Conservation (phyloP, 2,113 vertebrate species). For the Antennarius striatus region DNA sequence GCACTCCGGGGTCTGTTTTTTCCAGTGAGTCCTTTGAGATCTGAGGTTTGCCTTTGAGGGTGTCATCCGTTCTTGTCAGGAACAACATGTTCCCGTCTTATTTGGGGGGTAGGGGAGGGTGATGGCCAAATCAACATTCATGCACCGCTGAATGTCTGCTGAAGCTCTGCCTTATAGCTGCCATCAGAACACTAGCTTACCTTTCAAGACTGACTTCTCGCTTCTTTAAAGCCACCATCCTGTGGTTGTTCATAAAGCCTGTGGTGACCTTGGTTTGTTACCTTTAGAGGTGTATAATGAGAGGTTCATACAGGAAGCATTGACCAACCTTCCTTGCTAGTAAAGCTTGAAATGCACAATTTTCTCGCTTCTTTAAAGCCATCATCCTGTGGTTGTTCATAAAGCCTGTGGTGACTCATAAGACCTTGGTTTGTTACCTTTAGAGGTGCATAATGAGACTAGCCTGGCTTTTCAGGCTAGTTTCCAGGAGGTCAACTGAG, state of each 20-base stretch:
- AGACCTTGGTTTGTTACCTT: neutral
- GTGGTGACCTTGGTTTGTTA: neutral
- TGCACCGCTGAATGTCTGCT: neutral
- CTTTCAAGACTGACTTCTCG: neutral
- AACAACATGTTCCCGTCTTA: conserved; percentile 14
- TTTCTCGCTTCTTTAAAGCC: no score
- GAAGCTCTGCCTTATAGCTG: neutral
- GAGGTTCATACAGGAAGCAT: neutral
- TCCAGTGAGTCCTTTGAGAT: conserved; percentile 16
- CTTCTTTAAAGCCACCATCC: no score
- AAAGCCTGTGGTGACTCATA: no score
- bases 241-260: neutral
- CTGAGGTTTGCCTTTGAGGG: conserved; percentile 29
- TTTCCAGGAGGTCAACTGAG: no score
- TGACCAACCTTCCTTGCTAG: conserved; percentile 1
- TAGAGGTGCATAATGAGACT: conserved; percentile 7
- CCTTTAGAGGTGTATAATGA: conserved; percentile 11
- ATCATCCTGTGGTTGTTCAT: neutral
- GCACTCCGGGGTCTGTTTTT: neutral
- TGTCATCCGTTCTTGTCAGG: conserved; percentile 26
- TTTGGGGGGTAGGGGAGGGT: conserved; percentile 13
- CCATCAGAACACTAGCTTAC: neutral
- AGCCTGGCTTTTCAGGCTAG: no score
- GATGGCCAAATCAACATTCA: neutral
- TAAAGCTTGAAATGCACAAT: no score